Base-by-base conservation (phyloP, 2,797 vertebrate genomes). In the Girardinus metallicus region DNA sequence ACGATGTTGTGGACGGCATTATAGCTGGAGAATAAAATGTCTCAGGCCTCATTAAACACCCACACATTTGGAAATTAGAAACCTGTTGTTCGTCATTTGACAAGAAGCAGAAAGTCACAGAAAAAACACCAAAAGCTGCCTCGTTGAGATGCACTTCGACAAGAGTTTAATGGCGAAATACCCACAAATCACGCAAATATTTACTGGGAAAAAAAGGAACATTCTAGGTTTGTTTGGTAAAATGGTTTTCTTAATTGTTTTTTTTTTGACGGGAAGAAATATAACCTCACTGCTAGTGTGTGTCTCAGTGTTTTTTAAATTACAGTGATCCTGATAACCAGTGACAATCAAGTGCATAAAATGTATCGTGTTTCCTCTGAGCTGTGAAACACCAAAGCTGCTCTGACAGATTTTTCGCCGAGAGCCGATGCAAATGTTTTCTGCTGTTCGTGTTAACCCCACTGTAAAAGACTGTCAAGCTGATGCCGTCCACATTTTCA, bases 41-140 rank as follows among this genome's bases (percentile, higher is more conserved):
- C 91, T 93, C 68, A 90, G 91, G 92, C 92, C 92, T 93, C 94
- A 94, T 94, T 94, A 88, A 93, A 89, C 93, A 77, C 89, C 88
- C 91, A 90, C 90, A 92, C 88, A 85, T 91, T 91, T 83, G 66
- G 83, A 93, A 93, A 94, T 94, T 90, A 91, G 76, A 85, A 90
- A 93, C 91, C 91, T 88, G 93, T 91, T 90, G 86, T 88, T 91
- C 80, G 75, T 88, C 78, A 80, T 80, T 76, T 79, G 66, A 51
- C 80, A 72, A 68, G 76, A 77, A 85, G 77, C 18, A 36, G 36
- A 23, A 64, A 70, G 41, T 47, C 8, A 12, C 23, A 29, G 11
- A 16, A 43, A 70, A 18, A 49, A 49, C 18, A 49, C 49, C 49
- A 26, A 53, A 53, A 53, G 49, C 18, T 1, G 15, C 60, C 16